Conservation (phyloP, 2,888 invertebrate species). For the Leptura quadrifasciata region DNA sequence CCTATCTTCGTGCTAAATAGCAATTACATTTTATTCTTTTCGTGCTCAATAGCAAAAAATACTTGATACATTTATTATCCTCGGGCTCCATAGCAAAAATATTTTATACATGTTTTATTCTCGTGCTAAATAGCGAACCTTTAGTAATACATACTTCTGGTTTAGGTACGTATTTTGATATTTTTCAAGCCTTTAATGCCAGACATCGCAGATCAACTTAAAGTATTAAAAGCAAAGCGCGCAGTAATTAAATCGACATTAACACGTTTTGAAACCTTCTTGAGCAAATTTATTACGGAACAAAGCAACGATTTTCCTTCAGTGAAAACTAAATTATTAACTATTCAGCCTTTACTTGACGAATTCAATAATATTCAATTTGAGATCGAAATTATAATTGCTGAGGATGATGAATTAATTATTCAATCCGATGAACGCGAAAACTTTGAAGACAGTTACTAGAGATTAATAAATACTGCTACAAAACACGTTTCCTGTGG, state of each 20-base stretch:
- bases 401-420: neutral
- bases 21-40: no score
- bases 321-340: slow-evolving; percentile 18
- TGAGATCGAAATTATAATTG: slow-evolving; percentile 30
- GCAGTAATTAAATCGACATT: slow-evolving; percentile 1
- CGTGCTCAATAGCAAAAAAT: no score
- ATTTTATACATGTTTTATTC: no score
- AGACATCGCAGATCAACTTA: slow-evolving; percentile 1
- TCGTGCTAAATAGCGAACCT: no score
- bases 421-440: neutral
- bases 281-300: slow-evolving; percentile 23
- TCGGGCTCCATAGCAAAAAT: no score
- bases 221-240: neutral
- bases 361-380: slow-evolving; percentile 36
- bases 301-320: neutral
- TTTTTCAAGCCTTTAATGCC: neutral
- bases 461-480: neutral
- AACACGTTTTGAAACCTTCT: slow-evolving; percentile 5
- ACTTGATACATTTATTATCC: no score
- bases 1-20: no score
- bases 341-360: slow-evolving; percentile 20
- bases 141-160: neutral
- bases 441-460: neutral
- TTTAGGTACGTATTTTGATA: neutral
- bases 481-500: neutral